A percentile compares a stretch with the other conserved stretches of the same genome.
These are phyloP conservation scores for Bergia sp. DNA, from an alignment of 92 coral and sea anemone species.

Conservation along the genomic window DNA sequence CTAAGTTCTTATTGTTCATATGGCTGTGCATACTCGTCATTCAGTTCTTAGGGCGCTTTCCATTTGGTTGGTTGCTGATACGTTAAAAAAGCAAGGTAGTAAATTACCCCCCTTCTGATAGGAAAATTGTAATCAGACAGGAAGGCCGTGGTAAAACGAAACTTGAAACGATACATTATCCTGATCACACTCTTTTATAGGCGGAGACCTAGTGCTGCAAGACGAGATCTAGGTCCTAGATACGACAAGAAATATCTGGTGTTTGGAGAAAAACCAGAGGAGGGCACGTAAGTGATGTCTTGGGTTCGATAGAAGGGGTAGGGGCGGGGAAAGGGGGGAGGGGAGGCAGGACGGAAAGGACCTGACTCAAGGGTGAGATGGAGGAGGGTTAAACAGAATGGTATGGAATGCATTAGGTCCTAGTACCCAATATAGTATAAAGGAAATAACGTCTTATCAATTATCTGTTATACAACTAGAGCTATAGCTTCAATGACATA, in stretches of 20 bases:
- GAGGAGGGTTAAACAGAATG: background rate
- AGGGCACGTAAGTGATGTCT: constrained; percentile 67
- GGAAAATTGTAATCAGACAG: no score
- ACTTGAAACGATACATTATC: background rate
- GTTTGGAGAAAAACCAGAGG: constrained; percentile 91
- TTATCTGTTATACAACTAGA: background rate
- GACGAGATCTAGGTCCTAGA: constrained; percentile 70
- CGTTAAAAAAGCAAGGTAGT: background rate
- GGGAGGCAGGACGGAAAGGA: background rate
- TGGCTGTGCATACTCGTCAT: background rate
- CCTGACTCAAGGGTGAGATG: background rate
- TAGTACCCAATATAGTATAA: background rate
- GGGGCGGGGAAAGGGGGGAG: constrained; percentile 16
- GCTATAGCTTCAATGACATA: background rate
- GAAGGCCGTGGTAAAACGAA: background rate
- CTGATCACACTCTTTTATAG: background rate
- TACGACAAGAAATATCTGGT: constrained; percentile 91
- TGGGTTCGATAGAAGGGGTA: background rate
- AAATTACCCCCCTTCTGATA: background rate
- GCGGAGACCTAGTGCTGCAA: constrained; percentile 71
- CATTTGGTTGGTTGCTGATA: background rate
- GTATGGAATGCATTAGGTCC: background rate
- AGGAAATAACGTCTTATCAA: no score
- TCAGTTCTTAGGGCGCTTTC: background rate
- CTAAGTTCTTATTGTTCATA: background rate